phyloP scores from a whole-genome alignment of 2,113 vertebrate species.

The Tenebrosternarchus preto region DNA sequence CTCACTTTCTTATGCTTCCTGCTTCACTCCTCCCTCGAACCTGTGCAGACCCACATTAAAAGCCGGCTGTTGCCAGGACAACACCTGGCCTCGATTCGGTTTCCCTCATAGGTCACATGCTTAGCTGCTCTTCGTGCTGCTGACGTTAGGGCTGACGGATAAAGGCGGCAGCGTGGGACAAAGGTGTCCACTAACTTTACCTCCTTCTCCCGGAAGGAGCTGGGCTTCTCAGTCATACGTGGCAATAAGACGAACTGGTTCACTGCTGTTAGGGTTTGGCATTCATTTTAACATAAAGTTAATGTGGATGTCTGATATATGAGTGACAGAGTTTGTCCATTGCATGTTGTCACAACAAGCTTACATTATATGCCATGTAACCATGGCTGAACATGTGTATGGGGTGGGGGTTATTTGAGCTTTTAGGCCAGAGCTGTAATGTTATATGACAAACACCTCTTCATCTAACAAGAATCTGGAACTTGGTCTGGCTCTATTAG shows the following conservation, averaged over 20 bases:
- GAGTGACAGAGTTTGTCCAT: neutral
- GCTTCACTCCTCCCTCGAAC: slow-evolving; percentile 30
- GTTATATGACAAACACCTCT: slow-evolving; percentile 29
- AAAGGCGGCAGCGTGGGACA: neutral
- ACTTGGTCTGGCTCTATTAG: slow-evolving; percentile 6
- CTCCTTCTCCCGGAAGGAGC: neutral
- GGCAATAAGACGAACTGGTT: neutral
- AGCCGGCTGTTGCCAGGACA: slow-evolving; percentile 31
- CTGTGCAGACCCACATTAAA: slow-evolving; percentile 35
- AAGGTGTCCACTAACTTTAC: neutral
- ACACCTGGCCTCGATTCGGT: slow-evolving; percentile 31
- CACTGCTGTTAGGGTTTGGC: neutral
- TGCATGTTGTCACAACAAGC: neutral
- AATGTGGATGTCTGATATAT: neutral
- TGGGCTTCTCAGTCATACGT: neutral
- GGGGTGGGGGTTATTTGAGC: neutral
- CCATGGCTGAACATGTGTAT: slow-evolving; percentile 12
- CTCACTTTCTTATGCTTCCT: slow-evolving; percentile 45
- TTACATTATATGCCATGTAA: slow-evolving; percentile 24
- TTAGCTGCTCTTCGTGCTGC: neutral
- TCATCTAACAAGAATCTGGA: slow-evolving; percentile 31
- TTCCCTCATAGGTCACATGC: neutral
- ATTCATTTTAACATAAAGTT: neutral
- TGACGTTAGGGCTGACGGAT: slow-evolving; percentile 5
- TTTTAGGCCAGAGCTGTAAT: slow-evolving; percentile 22